Percentiles rank a stretch among this genome's conserved stretches.
phyloP scores from a whole-genome alignment of 2,113 vertebrate species.

The Mystacornis crossleyi region DNA sequence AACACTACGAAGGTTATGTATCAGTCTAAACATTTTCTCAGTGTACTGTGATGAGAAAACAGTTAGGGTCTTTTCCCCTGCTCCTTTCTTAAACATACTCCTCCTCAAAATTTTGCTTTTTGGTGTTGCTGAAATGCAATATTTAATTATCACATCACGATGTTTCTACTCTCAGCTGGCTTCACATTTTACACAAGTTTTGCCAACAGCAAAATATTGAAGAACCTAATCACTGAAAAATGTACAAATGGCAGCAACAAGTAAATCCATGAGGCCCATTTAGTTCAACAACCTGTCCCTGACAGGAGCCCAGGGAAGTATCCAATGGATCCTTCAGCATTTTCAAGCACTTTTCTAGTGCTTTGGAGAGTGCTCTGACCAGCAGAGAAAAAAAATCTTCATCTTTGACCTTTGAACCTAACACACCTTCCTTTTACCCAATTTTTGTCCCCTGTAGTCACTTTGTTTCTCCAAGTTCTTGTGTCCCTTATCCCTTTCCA shows the following conservation, averaged over 20 bases:
- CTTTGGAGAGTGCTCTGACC: not conserved
- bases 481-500: not conserved
- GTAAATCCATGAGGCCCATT: not conserved
- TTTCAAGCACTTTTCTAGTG: not conserved
- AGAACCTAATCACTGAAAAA: not conserved
- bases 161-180: not conserved
- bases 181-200: not conserved
- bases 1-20: conserved; percentile 4
- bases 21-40: conserved; percentile 67
- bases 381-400: not conserved
- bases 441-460: not conserved
- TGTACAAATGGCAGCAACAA: not conserved
- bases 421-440: not conserved
- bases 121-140: not conserved
- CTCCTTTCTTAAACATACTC: not conserved
- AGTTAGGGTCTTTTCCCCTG: not conserved
- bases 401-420: not conserved
- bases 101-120: not conserved
- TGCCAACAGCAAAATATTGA: not conserved
- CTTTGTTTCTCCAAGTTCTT: not conserved
- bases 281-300: not conserved
- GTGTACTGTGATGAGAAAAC: conserved; percentile 43
- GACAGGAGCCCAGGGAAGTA: not conserved
- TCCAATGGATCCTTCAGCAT: not conserved
- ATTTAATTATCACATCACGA: not conserved